Conservation (phyloP, 1,140 invertebrate species). For the Drosophila watanabei region DNA sequence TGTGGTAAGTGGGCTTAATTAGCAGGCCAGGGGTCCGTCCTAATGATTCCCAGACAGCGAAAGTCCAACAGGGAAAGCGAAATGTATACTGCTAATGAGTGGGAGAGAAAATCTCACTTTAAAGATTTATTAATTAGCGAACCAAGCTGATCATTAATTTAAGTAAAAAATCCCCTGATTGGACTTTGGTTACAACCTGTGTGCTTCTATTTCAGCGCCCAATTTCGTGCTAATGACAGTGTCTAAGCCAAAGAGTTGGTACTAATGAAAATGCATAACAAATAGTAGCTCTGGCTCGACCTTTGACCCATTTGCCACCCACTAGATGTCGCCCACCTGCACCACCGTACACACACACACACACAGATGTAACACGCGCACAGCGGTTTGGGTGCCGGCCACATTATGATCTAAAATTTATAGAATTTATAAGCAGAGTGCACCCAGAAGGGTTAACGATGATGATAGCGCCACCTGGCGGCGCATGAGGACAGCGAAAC, state of each 20-base stretch:
- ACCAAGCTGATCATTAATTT: background rate
- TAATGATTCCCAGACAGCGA: slow-evolving; percentile 18
- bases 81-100: slow-evolving; percentile 23
- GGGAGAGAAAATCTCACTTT: background rate
- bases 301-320: slow-evolving; percentile 47
- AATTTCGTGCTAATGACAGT: slow-evolving; percentile 63
- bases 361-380: slow-evolving; percentile 19
- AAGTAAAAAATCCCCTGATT: background rate
- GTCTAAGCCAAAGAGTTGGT: slow-evolving; percentile 53
- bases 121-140: background rate
- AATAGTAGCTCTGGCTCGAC: slow-evolving; percentile 45
- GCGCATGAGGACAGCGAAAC: slow-evolving; percentile 25
- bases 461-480: slow-evolving; percentile 45
- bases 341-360: slow-evolving; percentile 18
- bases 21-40: slow-evolving; percentile 19
- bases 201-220: slow-evolving; percentile 1
- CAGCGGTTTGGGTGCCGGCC: slow-evolving; percentile 31
- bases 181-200: slow-evolving; percentile 11
- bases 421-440: slow-evolving; percentile 77
- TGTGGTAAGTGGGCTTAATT: slow-evolving; percentile 22
- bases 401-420: slow-evolving; percentile 84
- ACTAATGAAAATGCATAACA: slow-evolving; percentile 81
- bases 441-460: slow-evolving; percentile 63
- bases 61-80: slow-evolving; percentile 21
- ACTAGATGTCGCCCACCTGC: slow-evolving; percentile 25